Evolutionary conservation across 2,888 invertebrate species (phyloP), one percentile per base, ranked within the genome.

Genomic region (Allacma fusca): DNA sequence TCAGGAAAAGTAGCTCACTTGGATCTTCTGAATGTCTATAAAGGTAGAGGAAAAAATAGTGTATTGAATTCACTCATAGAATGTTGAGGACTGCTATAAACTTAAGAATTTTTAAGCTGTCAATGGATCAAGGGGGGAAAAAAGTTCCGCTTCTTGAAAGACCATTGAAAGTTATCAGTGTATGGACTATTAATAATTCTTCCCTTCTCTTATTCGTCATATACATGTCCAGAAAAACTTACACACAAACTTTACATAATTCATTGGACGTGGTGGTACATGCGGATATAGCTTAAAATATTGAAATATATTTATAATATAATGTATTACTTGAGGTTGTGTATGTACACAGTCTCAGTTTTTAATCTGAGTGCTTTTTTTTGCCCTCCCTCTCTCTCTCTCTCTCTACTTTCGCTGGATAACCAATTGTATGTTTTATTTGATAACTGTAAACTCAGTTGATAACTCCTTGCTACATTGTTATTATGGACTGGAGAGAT

Each of bases 151-250:
- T 67, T 67, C 67, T 67, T 65, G 26, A 50, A 50, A 50, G 50
- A 50, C 64, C 26, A 64, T 64, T 64, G 64, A 64, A 28, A 64
- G 28, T 24, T 67, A 50, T 50, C 50, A 50, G n/a, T 50, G 1
- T 16, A 34, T 19, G 34, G 34, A 67, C 67, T 67, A 67, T 67
- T 67, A 67, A 67, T 67, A 67, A 67, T 67, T 29, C n/a, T 67
- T 26, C 19, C n/a, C 29, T 29, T 29, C 19, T 65, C 28, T 26
- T 29, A n/a, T 67, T 67, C 28, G 9, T 28, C 65, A 28, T n/a
- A 16, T 65, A 28, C 28, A 26, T 65, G 13, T 1, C n/a, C n/a
- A n/a, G 13, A 26, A 19, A 65, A 12, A 28, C 50, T 50, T 50
- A 50, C 50, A 50, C 50, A 50, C n/a, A n/a, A n/a, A 50, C 50